These are phyloP conservation scores for Cantharis rufa DNA, from an alignment of 2,888 invertebrate genomes.

Conservation along the genomic window DNA sequence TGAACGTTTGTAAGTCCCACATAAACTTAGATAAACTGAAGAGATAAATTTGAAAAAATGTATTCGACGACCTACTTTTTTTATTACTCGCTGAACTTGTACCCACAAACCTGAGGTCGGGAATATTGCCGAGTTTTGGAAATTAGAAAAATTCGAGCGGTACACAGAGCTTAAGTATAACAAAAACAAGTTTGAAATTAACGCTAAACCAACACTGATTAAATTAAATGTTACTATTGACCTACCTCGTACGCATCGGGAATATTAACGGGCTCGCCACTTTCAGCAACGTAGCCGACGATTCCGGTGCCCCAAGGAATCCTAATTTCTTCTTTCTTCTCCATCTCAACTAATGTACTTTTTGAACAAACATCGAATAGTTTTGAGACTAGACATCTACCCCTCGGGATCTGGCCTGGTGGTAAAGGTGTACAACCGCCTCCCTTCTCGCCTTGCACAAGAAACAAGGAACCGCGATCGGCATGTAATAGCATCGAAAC, in stretches of 20 bases:
- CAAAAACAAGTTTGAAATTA: not conserved
- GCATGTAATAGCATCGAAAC: constrained; percentile 90
- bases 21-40: constrained; percentile 14
- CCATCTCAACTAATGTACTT: constrained; percentile 91
- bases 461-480: constrained; percentile 89
- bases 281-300: constrained; percentile 92
- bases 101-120: not conserved
- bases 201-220: not conserved
- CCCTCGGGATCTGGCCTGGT: constrained; percentile 49
- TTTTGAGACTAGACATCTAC: constrained; percentile 85
- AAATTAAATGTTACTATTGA: not conserved
- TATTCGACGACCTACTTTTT: not conserved
- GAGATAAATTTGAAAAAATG: constrained; percentile 3
- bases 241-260: constrained; percentile 91
- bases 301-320: constrained; percentile 96
- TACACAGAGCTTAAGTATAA: not conserved
- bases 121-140: not conserved
- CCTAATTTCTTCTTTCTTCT: constrained; percentile 87
- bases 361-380: constrained; percentile 93
- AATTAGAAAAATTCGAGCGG: not conserved
- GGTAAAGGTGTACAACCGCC: constrained; percentile 51
- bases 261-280: constrained; percentile 91
- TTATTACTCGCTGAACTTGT: not conserved
- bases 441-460: constrained; percentile 74
- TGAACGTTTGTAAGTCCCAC: constrained; percentile 8